Base-by-base conservation (phyloP, 2,888 invertebrate genomes). In the Noctua janthe region DNA sequence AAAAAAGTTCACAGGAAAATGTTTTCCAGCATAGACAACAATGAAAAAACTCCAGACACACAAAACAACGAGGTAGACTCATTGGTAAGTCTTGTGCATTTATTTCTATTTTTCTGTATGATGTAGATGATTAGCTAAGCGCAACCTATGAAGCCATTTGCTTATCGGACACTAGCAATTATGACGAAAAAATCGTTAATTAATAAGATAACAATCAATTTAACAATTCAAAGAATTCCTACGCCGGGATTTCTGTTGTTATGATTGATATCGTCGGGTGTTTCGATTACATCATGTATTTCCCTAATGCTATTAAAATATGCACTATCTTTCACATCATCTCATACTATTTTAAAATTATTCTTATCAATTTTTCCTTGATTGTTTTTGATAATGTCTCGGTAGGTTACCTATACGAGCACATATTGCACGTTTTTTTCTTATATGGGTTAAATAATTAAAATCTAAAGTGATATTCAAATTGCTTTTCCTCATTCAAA, bases 1-100 rank as follows among this genome's bases (percentile, higher is more conserved):
- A 98, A 98, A 94, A 98, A 98, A 92, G 99, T 98, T 10, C 99
- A 99, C 95, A 97, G 98, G 90, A 98, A 98, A 97, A 99, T 99
- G 99, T 99, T 99, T 94, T 97, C 97, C 83, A 95, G 96, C 77
- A 94, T 92, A 83, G 96, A 95, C 20, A 87, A 82, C 20, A 90
- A 88, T 20, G 92, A 91, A 72, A 88, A 88, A 85, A 47, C 39
- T 47, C 71, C 64, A 17, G 74, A 82, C 56, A 70, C 51, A 62
- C 86, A 76, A 69, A 87, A 85, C 39, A 82, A 59, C 72, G 85
- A 91, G 69, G 83, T 80, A 47, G 92, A 93, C 49, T 88, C 88
- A 82, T 83, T 92, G 93, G 95, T 96, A 86, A 93, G 95, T 35
- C 35, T 35, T 35, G 35, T 94, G 56, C 23, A 59, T 59, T 78